phyloP scores from a whole-genome alignment of 1,140 invertebrate genomes.

The Papilio polytes region DNA sequence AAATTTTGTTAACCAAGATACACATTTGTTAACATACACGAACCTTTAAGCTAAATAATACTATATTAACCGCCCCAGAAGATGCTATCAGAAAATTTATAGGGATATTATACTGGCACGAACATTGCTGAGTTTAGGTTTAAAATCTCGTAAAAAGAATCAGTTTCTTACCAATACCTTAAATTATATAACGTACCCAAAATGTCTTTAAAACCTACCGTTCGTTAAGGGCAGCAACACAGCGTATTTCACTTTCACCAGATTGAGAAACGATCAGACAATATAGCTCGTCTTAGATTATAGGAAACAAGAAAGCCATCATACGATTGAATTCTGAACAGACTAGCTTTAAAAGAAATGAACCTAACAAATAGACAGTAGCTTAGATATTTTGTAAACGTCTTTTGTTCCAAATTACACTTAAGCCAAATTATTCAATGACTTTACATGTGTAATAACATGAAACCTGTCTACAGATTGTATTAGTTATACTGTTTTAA shows the following conservation, averaged over 20 bases:
- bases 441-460: not conserved
- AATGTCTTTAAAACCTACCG: not conserved
- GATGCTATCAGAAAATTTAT: conserved; percentile 28
- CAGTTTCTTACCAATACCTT: not conserved
- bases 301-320: not conserved
- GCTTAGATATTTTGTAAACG: not conserved
- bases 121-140: not conserved
- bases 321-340: not conserved
- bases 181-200: not conserved
- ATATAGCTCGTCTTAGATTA: not conserved
- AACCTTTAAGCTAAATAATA: conserved; percentile 19
- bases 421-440: not conserved
- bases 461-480: no score
- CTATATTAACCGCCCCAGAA: conserved; percentile 12
- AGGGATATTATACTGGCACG: conserved; percentile 22
- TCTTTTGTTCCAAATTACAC: not conserved
- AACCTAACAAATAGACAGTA: not conserved
- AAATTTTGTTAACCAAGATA: conserved; percentile 1
- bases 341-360: not conserved
- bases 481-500: no score
- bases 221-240: no score
- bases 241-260: not conserved
- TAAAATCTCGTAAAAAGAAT: conserved; percentile 2
- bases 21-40: not conserved
- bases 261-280: not conserved